Conservation (phyloP, 2,113 vertebrate species). For the Sceloporus undulatus region DNA sequence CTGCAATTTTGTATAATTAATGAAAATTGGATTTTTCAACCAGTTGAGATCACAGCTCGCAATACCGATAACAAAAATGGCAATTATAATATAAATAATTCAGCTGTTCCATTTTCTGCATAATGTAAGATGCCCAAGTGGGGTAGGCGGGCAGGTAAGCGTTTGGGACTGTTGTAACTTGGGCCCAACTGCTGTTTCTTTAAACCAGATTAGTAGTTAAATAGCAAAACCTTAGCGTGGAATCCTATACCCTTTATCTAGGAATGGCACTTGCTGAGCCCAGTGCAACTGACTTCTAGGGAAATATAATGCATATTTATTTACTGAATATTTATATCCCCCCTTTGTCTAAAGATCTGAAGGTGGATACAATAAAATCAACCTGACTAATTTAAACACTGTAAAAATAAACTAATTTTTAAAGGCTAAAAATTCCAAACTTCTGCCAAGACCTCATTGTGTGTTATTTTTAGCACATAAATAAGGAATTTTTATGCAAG, state of each 20-base stretch:
- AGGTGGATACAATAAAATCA: too few species aligned
- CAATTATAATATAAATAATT: background rate
- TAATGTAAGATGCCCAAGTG: background rate
- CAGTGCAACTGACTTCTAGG: background rate
- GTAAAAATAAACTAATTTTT: too few species aligned
- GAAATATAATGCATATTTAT: background rate
- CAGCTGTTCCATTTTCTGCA: background rate
- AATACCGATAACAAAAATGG: background rate
- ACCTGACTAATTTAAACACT: too few species aligned
- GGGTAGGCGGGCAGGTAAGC: background rate
- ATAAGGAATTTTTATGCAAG: too few species aligned
- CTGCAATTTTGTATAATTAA: background rate
- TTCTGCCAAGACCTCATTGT: too few species aligned
- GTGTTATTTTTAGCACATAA: too few species aligned
- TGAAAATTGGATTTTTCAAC: background rate
- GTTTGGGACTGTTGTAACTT: background rate
- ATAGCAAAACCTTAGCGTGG: background rate
- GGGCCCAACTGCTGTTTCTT: background rate
- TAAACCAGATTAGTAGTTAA: background rate
- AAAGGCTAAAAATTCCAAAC: too few species aligned
- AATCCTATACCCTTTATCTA: background rate
- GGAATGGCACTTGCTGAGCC: background rate
- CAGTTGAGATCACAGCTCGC: background rate
- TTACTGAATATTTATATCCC: too few species aligned
- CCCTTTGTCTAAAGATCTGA: too few species aligned